Conservation (phyloP, 2,113 vertebrate genomes). For the Antennarius striatus region DNA sequence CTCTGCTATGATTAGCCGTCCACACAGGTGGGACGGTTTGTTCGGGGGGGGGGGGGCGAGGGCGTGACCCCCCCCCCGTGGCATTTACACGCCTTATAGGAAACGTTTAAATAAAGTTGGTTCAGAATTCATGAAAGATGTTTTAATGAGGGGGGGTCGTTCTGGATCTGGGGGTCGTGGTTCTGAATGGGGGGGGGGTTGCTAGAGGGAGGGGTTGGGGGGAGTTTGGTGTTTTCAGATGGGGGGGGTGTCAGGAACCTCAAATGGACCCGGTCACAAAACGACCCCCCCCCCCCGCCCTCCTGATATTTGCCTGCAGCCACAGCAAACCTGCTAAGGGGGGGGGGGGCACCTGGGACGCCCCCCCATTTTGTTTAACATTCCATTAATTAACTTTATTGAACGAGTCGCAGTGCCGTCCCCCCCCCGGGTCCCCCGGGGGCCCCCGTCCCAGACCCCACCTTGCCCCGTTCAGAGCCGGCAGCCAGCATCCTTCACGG, state of each 20-base stretch:
- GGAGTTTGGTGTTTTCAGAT: no score
- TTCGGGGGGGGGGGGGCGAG: conserved; percentile 25
- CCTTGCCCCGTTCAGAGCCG: conserved; percentile 63
- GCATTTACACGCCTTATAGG: conserved; percentile 17
- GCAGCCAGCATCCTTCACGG: conserved; percentile 57
- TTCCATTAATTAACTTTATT: conserved; percentile 75
- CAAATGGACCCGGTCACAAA: conserved; percentile 37
- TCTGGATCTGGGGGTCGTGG: no score
- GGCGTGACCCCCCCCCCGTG: conserved; percentile 9
- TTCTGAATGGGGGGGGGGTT: no score
- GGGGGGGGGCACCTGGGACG: conserved; percentile 49
- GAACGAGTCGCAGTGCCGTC: conserved; percentile 64
- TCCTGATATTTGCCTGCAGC: conserved; percentile 44
- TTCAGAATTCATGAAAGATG: conserved; percentile 16
- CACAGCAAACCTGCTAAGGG: conserved; percentile 51
- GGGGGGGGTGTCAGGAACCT: not conserved
- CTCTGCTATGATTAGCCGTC: conserved; percentile 62
- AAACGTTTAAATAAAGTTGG: conserved; percentile 13
- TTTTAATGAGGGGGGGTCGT: conserved; percentile 8
- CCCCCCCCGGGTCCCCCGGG: conserved; percentile 56
- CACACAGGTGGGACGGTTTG: conserved; percentile 53
- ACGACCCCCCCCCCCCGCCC: conserved; percentile 37
- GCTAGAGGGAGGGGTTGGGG: no score
- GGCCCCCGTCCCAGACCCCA: conserved; percentile 65
- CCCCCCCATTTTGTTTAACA: conserved; percentile 69